Evolutionary conservation across 2,888 invertebrate genomes (phyloP), one percentile per base, ranked within the genome.

Genomic region (Germaria angustata): DNA sequence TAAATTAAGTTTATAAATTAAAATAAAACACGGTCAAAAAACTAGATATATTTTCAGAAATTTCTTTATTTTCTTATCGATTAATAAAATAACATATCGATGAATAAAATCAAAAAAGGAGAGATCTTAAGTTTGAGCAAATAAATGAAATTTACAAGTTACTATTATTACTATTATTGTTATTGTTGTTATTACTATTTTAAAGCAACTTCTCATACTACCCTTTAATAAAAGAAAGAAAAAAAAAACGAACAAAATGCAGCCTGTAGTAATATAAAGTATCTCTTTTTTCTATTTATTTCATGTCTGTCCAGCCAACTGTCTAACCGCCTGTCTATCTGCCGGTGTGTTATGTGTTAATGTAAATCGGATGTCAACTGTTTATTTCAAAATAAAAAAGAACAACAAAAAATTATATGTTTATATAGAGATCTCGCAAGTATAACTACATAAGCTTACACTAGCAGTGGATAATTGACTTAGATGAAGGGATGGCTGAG

Each of bases 361-460:
- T 90, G 90, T 89, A 90, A 89, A 90, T 89, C 90, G 90, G 89
- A 90, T 89, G 89, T 89, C 89, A 88, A 87, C 87, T 79, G 71
- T 79, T 66, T 75, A 51, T 75, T 57, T 7, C 28, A 36, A 69
- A 46, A 39, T 71, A 53, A 46, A 69, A 11, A 66, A 51, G 13
- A 59, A 72, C 65, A 71, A 34, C 46, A 73, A 20, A 46, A 22
- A 59, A 7, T 46, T 49, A n/a, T 51, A 46, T 41, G 15, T 61
- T 44, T 59, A 32, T 59, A 59, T 20, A 53, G 41, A 61, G 77
- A 44, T 77, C 68, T 55, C 15, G 46, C 63, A 28, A 20, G 36
- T 71, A 77, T 69, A 77, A 81, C 66, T 46, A 66, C 66, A 77
- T 77, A 73, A 77, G 72, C 77, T 61, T 61, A 24, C 53, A 34